phyloP scores from a whole-genome alignment of 1,140 invertebrate species.

The Drosophila grimshawi region DNA sequence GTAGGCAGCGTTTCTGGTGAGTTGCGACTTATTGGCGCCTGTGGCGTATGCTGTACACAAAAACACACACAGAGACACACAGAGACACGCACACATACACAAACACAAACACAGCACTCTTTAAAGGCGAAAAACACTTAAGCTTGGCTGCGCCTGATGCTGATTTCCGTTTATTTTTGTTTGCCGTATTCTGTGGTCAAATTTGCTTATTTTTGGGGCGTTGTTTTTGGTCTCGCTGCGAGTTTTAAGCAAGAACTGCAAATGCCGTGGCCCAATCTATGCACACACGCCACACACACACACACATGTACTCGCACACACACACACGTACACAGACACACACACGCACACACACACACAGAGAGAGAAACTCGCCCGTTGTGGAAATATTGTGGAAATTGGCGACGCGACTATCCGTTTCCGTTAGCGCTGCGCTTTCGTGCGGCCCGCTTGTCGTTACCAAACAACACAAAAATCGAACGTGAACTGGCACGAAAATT shows the following conservation, averaged over 20 bases:
- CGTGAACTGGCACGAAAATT: slow-evolving; percentile 77
- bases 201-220: slow-evolving; percentile 46
- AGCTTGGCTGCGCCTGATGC: slow-evolving; percentile 49
- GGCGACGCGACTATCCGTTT: slow-evolving; percentile 57
- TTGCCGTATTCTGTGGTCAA: slow-evolving; percentile 28
- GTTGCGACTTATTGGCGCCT: slow-evolving; percentile 73
- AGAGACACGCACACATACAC: slow-evolving; percentile 25
- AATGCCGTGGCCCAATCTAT: slow-evolving; percentile 27
- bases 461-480: slow-evolving; percentile 84
- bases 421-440: slow-evolving; percentile 35
- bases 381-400: slow-evolving; percentile 27
- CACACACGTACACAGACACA: slow-evolving; percentile 15
- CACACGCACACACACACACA: slow-evolving; percentile 11
- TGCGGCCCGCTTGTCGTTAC: slow-evolving; percentile 68
- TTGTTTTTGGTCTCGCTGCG: slow-evolving; percentile 54
- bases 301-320: slow-evolving; percentile 24
- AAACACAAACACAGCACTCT: background rate
- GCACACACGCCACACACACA: slow-evolving; percentile 18
- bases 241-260: slow-evolving; percentile 63
- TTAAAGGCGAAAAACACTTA: slow-evolving; percentile 35
- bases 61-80: slow-evolving; percentile 19
- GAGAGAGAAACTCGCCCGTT: slow-evolving; percentile 21
- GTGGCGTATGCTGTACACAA: slow-evolving; percentile 44
- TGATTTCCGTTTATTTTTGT: slow-evolving; percentile 45
- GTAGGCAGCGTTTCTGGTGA: slow-evolving; percentile 29